Evolutionary conservation across 1,140 invertebrate species (phyloP), one percentile per base, ranked within the genome.

Genomic region (Sweltsa coloradensis): DNA sequence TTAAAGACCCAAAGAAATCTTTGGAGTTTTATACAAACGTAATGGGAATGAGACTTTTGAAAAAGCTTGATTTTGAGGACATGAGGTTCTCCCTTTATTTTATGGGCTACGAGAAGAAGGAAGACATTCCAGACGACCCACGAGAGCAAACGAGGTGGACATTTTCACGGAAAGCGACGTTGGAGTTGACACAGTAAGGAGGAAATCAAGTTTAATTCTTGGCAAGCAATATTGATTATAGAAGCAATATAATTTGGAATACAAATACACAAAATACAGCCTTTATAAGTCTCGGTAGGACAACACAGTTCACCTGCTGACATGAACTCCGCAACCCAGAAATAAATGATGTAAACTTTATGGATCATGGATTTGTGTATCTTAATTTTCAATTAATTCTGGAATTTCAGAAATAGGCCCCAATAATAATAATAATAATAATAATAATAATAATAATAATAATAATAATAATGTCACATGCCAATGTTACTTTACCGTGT

Each of bases 1-100:
- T 96, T 40, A 95, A 94, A 63, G 90, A 96, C 63, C 89, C 91
- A 1, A 75, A 76, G 56, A 78, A 75, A 50, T 89, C 87, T 0
- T 61, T 97, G 26, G 83, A 89, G 23, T 97, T 96, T 62, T 97
- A 97, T 63, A 86, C 87, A 0, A 75, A 81, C 51, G 82, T 95
- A 2, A 66, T 96, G 3, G 92, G 92, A 13, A 95, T 96, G 91
- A 81, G 76, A 3, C 67, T 96, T 14, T 63, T 96, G 34, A 81
- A 87, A 52, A 91, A 93, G 62, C 61, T 90, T 3, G 89, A 96
- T 61, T 93, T 95, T 62, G 83, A 86, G 0, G 76, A 76, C 48
- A 85, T 88, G 75, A 88, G 90, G 63, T 96, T 95, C 62, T 86
- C 89, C 0, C 55, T 96, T 0, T 97, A 89, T 66, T 96, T 97